Evolutionary conservation across 2,888 invertebrate species (phyloP), one percentile per base, ranked within the genome.

Genomic region (Volucella zonaria): DNA sequence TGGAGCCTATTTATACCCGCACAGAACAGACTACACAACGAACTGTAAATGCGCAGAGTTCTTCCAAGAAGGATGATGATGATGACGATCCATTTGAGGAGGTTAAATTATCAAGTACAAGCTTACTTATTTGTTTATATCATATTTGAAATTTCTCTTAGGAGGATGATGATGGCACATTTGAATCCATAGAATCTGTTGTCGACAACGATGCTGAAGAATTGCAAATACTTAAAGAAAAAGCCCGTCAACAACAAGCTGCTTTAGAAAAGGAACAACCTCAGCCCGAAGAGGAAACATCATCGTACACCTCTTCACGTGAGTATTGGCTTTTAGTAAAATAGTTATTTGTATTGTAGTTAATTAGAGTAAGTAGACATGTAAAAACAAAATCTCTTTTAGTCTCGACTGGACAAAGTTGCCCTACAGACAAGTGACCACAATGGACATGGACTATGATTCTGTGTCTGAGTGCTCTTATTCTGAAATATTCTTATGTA

Each of bases 61-160:
- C 67, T 15, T 40, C 64, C 18, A 74, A 74, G 51, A 74, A 89
- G 23, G 87, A 89, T 64, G 87, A 87, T 23, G 85, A 89, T 45
- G 88, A 89, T 14, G 90, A 90, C 66, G 89, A 89, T 88, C 93
- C 93, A 54, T 93, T 93, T 87, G 90, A 91, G 79, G 93, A 93
- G 92, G 93, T 93, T 89, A 73, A 73, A 43, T 43, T 11, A 71
- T 38, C 67, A 1, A 42, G 31, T 31, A 6, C 6, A 31, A 6
- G 8, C 42, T 45, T 18, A 58, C 43, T 6, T 3, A 15, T 38
- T 49, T n/a, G 6, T n/a, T 15, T 6, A 47, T n/a, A 6, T 10
- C 10, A 43, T 38, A 49, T 8, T 10, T 49, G 43, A 8, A 10
- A 40, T 56, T 61, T 6, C 43, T n/a, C 56, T 52, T 43, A 89